These are phyloP conservation scores for Parnassius glacialis DNA, from an alignment of 2,888 invertebrate genomes.

Conservation along the genomic window DNA sequence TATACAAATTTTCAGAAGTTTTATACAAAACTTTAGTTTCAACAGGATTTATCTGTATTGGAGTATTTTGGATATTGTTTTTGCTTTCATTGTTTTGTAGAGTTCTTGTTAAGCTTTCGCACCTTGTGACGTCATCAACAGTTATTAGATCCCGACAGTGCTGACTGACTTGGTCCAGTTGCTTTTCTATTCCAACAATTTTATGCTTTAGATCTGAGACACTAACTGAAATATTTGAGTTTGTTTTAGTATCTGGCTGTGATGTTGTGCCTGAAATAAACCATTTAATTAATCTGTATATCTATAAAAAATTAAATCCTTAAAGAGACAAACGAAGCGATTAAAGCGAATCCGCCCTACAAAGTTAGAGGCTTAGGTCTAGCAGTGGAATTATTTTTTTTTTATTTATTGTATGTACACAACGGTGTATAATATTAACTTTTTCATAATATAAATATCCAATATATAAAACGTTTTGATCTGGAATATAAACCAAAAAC, in stretches of 20 bases:
- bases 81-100: conserved; percentile 28
- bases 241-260: conserved; percentile 58
- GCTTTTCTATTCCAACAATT: conserved; percentile 56
- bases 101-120: conserved; percentile 1
- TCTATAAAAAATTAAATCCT: too few relatives aligned
- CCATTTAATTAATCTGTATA: too few relatives aligned
- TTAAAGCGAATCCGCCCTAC: too few relatives aligned
- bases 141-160: conserved; percentile 49
- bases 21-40: conserved; percentile 54
- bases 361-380: too few relatives aligned
- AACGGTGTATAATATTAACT: too few relatives aligned
- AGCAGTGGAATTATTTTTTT: too few relatives aligned
- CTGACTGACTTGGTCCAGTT: conserved; percentile 53
- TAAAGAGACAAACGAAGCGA: too few relatives aligned
- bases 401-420: too few relatives aligned
- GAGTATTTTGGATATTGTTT: conserved; percentile 25
- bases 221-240: conserved; percentile 60
- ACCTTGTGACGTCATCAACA: conserved; percentile 35
- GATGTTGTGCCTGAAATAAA: conserved; percentile 56
- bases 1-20: conserved; percentile 42
- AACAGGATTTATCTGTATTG: conserved; percentile 10
- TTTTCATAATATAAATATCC: too few relatives aligned
- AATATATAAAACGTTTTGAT: too few relatives aligned
- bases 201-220: conserved; percentile 62
- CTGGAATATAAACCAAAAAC: too few relatives aligned